Evolutionary conservation across 2,797 vertebrate species (phyloP).

Genomic region (Phylloscopus collybita): DNA sequence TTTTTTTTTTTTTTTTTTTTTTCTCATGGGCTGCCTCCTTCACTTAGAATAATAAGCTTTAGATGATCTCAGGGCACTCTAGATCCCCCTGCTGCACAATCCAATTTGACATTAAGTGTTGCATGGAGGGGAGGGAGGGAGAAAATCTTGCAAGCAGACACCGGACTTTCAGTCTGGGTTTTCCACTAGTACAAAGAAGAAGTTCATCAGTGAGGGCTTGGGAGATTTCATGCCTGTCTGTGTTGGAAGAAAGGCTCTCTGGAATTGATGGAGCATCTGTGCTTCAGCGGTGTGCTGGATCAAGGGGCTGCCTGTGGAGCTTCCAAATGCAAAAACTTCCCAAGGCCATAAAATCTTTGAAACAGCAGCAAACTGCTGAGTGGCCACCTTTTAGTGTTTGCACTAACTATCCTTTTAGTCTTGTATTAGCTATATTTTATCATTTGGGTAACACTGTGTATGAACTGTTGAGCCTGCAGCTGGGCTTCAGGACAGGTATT

Average conservation of each 20-base stretch:
- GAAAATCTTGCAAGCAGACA: neutral
- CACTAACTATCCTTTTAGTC: neutral
- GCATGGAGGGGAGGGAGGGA: neutral
- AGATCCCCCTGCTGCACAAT: slow-evolving; percentile 26
- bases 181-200: neutral
- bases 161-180: neutral
- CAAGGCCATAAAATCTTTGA: neutral
- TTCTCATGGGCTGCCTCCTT: slow-evolving; percentile 24
- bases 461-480: neutral
- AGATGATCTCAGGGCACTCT: slow-evolving; percentile 38
- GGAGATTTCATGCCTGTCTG: neutral
- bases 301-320: neutral
- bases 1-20: neutral
- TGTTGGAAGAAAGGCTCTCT: neutral
- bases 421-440: neutral
- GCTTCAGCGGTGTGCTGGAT: neutral
- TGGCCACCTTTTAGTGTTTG: neutral
- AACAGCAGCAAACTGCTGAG: neutral
- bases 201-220: neutral
- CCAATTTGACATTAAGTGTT: slow-evolving; percentile 30
- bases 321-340: neutral
- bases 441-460: neutral
- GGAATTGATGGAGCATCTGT: neutral
- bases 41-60: slow-evolving; percentile 61
- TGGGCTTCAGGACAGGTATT: neutral